phyloP scores from a whole-genome alignment of 2,888 invertebrate species.

The Drosophila meridiana region DNA sequence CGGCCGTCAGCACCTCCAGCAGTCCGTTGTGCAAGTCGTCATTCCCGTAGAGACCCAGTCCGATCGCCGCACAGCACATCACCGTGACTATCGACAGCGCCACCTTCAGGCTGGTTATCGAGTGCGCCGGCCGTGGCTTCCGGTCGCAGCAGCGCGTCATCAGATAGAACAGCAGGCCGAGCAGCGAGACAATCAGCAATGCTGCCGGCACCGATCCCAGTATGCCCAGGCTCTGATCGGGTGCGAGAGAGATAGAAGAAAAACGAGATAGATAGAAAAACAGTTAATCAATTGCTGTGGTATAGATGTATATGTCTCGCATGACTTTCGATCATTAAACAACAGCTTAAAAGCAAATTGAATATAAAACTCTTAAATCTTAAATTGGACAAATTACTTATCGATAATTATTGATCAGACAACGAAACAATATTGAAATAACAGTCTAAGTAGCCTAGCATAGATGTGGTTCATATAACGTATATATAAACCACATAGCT shows the following conservation, averaged over 20 bases:
- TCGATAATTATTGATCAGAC: too few relatives aligned
- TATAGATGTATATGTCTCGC: too few relatives aligned
- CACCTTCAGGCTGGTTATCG: conserved; percentile 94
- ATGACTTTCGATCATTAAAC: too few relatives aligned
- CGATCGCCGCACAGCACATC: conserved; percentile 95
- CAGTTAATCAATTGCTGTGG: neutral
- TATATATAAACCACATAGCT: too few relatives aligned
- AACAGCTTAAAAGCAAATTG: too few relatives aligned
- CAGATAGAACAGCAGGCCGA: conserved; percentile 95
- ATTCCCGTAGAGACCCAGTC: conserved; percentile 96
- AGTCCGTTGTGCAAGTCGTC: conserved; percentile 97
- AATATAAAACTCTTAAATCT: too few relatives aligned
- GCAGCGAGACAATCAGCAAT: conserved; percentile 95
- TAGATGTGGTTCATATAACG: too few relatives aligned
- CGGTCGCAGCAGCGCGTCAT: conserved; percentile 98
- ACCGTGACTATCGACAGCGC: conserved; percentile 92
- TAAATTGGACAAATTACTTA: too few relatives aligned
- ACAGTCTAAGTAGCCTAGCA: too few relatives aligned
- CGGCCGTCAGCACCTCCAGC: conserved; percentile 91
- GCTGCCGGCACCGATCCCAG: conserved; percentile 97
- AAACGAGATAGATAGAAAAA: neutral
- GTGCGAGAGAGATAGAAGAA: neutral
- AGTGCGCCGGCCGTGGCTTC: conserved; percentile 94
- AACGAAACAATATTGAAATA: too few relatives aligned
- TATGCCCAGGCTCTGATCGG: conserved; percentile 93